Evolutionary conservation across 2,888 invertebrate species (phyloP).

Genomic region (Oxystoma pomonae): DNA sequence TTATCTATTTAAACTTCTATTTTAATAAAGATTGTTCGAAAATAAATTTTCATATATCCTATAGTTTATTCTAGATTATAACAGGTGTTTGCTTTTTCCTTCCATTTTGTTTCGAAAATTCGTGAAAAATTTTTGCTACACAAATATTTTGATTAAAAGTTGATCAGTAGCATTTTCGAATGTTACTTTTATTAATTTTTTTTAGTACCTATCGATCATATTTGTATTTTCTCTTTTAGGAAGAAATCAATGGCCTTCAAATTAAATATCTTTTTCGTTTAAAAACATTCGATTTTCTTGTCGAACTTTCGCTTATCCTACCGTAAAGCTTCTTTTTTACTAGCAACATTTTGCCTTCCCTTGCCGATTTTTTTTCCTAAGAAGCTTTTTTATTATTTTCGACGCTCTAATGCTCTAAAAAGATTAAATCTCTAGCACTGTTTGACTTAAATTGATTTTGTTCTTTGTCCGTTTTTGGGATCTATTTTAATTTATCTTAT

Average conservation of each 20-base stretch:
- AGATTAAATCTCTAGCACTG: background rate
- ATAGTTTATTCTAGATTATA: no score
- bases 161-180: background rate
- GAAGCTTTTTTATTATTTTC: background rate
- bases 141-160: no score
- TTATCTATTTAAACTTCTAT: no score
- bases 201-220: no score
- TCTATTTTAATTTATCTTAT: background rate
- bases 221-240: no score
- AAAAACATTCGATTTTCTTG: background rate
- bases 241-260: no score
- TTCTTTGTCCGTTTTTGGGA: background rate
- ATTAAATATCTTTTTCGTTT: background rate
- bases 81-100: no score
- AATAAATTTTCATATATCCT: no score
- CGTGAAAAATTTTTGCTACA: no score
- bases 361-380: background rate
- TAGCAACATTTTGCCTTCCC: background rate
- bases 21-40: no score
- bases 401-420: background rate
- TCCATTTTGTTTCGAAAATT: no score
- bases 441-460: background rate
- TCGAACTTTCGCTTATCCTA: background rate
- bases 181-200: no score
- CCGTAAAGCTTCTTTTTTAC: background rate